Evolutionary conservation across 2,888 invertebrate genomes (phyloP).

Genomic region (Apamea monoglypha): DNA sequence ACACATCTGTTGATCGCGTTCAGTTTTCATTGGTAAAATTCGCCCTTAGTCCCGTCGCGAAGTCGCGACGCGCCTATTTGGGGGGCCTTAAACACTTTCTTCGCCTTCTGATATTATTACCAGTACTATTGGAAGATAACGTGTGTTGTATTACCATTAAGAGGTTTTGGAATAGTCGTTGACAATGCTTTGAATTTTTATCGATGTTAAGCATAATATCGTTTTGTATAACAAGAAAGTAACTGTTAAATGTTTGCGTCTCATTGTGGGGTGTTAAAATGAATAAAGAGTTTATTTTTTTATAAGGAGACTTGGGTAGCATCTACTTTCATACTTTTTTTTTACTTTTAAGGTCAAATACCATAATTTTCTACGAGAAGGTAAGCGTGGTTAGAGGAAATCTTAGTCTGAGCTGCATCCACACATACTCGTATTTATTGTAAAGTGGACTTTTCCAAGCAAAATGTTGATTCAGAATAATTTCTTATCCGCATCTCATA

Average conservation of each 20-base stretch:
- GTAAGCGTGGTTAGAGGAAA: not conserved
- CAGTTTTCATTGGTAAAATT: not conserved
- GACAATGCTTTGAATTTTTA: conserved; percentile 38
- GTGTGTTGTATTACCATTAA: conserved; percentile 36
- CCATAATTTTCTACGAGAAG: not conserved
- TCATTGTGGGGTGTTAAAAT: not conserved
- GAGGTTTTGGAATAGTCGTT: conserved; percentile 12
- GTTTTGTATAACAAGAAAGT: conserved; percentile 10
- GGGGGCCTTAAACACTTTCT: conserved; percentile 27
- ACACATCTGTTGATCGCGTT: not conserved
- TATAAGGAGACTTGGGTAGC: not conserved
- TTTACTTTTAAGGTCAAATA: not conserved
- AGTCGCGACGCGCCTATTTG: not conserved
- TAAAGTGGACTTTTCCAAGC: not conserved
- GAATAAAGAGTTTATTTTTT: not conserved
- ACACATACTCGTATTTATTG: no score
- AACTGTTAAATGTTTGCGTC: not conserved
- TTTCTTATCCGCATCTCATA: no score
- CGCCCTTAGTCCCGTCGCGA: not conserved
- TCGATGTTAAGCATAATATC: not conserved
- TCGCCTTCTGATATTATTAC: conserved; percentile 31
- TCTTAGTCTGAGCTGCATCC: not conserved
- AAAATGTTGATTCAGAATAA: not conserved
- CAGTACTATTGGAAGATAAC: conserved; percentile 45
- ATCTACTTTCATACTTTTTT: not conserved